phyloP scores from a whole-genome alignment of 2,888 invertebrate genomes.

The Ochropleura plecta region DNA sequence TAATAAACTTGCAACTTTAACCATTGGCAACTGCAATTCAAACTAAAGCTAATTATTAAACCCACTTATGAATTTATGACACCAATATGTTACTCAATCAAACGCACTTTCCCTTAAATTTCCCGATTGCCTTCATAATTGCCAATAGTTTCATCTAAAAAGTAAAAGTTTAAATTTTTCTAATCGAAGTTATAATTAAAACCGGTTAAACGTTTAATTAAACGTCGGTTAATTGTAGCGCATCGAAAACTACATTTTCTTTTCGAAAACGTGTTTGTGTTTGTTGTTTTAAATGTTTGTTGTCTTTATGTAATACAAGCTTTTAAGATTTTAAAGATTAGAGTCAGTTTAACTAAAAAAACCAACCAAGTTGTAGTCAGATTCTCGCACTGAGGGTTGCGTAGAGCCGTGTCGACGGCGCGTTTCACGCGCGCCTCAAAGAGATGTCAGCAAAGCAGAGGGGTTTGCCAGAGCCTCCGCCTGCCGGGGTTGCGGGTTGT shows the following conservation, averaged over 20 bases:
- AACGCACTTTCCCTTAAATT: constrained; percentile 53
- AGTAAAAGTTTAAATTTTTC: constrained; percentile 60
- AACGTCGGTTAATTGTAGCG: constrained; percentile 41
- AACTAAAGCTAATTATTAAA: not conserved
- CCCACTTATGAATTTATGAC: not conserved
- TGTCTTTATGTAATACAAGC: constrained; percentile 8
- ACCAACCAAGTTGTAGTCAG: too few species aligned
- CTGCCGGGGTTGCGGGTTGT: too few species aligned
- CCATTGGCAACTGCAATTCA: too few species aligned
- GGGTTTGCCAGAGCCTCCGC: too few species aligned
- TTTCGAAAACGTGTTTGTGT: constrained; percentile 49
- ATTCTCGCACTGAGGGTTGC: too few species aligned
- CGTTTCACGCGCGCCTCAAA: too few species aligned
- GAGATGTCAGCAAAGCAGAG: too few species aligned
- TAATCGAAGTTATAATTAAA: constrained; percentile 50
- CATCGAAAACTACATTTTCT: constrained; percentile 52
- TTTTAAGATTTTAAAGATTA: not conserved
- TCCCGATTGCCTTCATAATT: constrained; percentile 50
- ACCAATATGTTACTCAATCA: constrained; percentile 31
- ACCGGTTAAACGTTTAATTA: constrained; percentile 50
- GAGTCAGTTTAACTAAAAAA: not conserved
- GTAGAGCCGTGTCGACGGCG: too few species aligned
- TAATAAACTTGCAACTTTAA: too few species aligned
- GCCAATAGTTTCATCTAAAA: constrained; percentile 42
- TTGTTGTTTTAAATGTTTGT: constrained; percentile 27